phyloP scores from a whole-genome alignment of 2,797 vertebrate species.

The Chelidonichthys spinosus region DNA sequence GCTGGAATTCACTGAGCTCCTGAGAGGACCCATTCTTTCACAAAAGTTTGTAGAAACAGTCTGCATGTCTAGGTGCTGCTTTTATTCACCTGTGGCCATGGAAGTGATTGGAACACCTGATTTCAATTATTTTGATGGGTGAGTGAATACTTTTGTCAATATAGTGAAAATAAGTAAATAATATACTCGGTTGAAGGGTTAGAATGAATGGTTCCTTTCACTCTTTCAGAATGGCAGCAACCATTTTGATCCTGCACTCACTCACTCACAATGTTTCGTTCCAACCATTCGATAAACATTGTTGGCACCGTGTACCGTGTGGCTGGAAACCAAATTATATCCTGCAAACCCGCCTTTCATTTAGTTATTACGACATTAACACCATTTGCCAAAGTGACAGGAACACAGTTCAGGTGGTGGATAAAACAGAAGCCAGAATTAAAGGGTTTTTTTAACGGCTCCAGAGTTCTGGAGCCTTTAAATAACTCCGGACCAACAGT shows the following conservation, averaged over 20 bases:
- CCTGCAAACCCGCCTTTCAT: neutral
- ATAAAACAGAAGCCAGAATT: slow-evolving; percentile 1
- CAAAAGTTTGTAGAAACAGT: too few relatives aligned
- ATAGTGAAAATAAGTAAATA: neutral
- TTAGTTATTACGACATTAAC: slow-evolving; percentile 56
- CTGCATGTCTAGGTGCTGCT: too few relatives aligned
- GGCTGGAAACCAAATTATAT: slow-evolving; percentile 43
- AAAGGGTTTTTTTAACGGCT: slow-evolving; percentile 4
- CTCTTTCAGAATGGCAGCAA: neutral
- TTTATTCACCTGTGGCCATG: too few relatives aligned
- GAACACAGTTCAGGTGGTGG: slow-evolving; percentile 16
- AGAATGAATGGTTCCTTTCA: neutral
- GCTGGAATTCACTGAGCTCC: too few relatives aligned
- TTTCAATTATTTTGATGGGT: too few relatives aligned
- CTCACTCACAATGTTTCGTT: neutral
- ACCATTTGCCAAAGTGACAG: slow-evolving; percentile 27
- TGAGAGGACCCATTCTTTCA: too few relatives aligned
- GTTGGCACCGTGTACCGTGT: slow-evolving; percentile 9
- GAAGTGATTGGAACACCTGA: too few relatives aligned
- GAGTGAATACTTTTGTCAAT: too few relatives aligned
- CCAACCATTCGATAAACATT: slow-evolving; percentile 24
- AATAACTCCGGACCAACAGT: neutral
- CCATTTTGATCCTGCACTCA: neutral
- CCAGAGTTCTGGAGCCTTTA: neutral
- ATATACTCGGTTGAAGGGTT: neutral